Percentiles rank a stretch among this genome's conserved stretches.
Evolutionary conservation across 2,888 invertebrate species (phyloP).

Genomic region (Hypercompe scribonia): DNA sequence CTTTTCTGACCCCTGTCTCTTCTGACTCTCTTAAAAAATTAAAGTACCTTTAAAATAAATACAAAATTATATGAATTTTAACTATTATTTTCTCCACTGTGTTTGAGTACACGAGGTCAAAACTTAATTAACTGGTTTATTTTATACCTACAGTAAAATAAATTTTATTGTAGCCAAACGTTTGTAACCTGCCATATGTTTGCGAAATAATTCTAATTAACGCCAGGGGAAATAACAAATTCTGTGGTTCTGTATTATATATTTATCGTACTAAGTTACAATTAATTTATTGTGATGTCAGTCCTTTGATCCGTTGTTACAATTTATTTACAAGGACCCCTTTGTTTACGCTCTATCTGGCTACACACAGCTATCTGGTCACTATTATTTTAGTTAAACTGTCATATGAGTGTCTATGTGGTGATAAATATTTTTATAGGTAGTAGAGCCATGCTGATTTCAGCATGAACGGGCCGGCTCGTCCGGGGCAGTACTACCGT

Average conservation of each 20-base stretch:
- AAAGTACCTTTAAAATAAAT: neutral
- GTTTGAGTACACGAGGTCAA: constrained; percentile 10
- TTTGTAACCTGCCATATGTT: constrained; percentile 25
- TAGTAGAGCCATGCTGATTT: no score
- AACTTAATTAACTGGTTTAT: constrained; percentile 14
- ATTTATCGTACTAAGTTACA: neutral
- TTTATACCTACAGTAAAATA: neutral
- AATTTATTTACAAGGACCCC: no score
- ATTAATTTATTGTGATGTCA: neutral
- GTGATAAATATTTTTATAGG: no score
- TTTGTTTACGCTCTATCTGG: no score
- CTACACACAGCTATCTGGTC: no score
- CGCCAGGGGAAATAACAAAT: constrained; percentile 26
- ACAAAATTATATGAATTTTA: neutral
- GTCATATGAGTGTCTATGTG: no score
- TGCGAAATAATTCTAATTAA: constrained; percentile 43
- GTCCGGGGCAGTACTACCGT: no score
- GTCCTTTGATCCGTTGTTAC: no score
- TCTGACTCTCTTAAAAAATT: neutral
- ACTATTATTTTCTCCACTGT: neutral
- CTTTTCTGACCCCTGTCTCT: neutral
- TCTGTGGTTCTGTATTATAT: neutral
- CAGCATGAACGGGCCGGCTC: no score
- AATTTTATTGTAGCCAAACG: constrained; percentile 14
- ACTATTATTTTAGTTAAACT: no score